Conservation (phyloP, 2,113 vertebrate species). For the Lamprotornis superbus region DNA sequence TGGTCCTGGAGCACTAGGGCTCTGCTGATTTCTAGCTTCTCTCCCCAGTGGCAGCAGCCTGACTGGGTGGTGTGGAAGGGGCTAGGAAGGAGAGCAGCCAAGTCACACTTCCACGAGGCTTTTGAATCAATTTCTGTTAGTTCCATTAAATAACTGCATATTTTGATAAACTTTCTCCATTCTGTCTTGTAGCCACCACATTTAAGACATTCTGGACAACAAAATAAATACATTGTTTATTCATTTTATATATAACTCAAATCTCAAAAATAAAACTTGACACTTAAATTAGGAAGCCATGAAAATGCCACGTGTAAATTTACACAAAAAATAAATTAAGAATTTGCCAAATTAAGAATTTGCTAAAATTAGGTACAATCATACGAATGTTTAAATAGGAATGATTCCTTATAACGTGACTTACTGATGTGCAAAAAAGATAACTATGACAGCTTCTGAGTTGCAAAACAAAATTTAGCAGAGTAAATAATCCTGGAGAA, state of each 20-base stretch:
- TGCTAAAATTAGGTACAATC: not conserved
- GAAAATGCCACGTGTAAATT: rapidly evolving
- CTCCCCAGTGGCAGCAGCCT: not conserved
- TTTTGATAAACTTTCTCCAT: not conserved
- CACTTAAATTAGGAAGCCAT: not conserved
- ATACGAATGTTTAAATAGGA: not conserved
- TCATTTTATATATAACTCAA: not conserved
- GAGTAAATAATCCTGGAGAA: not conserved
- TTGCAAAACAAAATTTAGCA: not conserved
- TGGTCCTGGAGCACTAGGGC: not conserved
- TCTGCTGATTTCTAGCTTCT: not conserved
- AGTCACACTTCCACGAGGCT: not conserved
- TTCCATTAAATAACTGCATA: not conserved
- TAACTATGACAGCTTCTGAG: not conserved
- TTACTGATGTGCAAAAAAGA: not conserved
- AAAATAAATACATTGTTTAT: not conserved
- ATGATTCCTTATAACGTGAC: rapidly evolving
- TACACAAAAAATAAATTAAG: not conserved
- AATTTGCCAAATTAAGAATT: not conserved
- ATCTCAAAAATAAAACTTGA: not conserved
- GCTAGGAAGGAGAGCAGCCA: not conserved
- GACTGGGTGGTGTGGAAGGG: rapidly evolving
- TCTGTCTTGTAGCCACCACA: not conserved
- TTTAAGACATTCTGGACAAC: not conserved
- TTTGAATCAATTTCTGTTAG: not conserved